These are phyloP conservation scores for Gambelia wislizenii DNA, from an alignment of 2,797 vertebrate genomes.

Conservation along the genomic window DNA sequence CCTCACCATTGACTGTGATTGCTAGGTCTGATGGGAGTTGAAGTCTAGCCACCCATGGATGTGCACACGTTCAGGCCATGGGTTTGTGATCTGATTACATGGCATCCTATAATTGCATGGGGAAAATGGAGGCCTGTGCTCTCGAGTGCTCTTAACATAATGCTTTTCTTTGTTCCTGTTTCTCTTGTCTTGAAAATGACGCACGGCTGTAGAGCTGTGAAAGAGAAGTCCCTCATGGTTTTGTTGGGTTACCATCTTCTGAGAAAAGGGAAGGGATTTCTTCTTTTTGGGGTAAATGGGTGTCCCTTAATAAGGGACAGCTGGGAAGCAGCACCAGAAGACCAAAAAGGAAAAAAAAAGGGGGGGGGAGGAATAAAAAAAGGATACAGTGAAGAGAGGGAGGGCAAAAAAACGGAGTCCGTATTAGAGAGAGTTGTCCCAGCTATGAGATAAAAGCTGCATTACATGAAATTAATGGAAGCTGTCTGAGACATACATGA, in stretches of 20 bases:
- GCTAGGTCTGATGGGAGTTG: background rate
- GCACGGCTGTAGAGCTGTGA: background rate
- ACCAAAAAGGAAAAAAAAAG: conserved; percentile 37
- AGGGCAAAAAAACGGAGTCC: conserved; percentile 75
- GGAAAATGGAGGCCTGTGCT: background rate
- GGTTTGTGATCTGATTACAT: background rate
- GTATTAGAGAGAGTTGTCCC: conserved; percentile 85
- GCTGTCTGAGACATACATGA: conserved; percentile 94
- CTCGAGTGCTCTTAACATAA: background rate
- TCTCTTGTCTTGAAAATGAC: background rate
- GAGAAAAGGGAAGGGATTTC: background rate
- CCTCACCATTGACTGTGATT: too few relatives aligned
- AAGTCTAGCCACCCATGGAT: background rate
- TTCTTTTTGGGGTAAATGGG: background rate
- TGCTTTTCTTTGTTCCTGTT: background rate
- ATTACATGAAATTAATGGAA: conserved; percentile 98
- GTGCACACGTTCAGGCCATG: background rate
- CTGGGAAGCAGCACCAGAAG: conserved; percentile 4
- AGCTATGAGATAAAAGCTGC: conserved; percentile 95
- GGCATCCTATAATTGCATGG: background rate
- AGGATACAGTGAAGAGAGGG: conserved; percentile 68
- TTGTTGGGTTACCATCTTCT: background rate
- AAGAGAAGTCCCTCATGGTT: background rate
- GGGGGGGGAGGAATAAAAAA: background rate
- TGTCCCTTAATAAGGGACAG: conserved; percentile 19